These are phyloP conservation scores for Trichogramma evanescens DNA, from an alignment of 2,888 invertebrate genomes.

Conservation along the genomic window DNA sequence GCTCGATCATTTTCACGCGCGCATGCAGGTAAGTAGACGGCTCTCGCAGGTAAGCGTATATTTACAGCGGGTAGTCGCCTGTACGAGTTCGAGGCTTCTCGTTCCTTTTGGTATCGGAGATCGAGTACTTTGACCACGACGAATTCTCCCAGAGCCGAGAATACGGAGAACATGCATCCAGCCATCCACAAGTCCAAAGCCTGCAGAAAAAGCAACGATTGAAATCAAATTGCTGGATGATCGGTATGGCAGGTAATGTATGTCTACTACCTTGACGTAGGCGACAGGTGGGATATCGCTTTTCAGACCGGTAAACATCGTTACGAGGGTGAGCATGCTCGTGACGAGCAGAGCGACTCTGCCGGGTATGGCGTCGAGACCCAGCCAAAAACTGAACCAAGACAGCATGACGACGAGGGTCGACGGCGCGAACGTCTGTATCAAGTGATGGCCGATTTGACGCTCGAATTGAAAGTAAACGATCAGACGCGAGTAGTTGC, in stretches of 20 bases:
- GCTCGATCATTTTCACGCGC: neutral
- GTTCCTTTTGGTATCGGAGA: constrained; percentile 59
- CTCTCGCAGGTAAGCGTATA: constrained; percentile 4
- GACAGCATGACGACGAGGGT: constrained; percentile 75
- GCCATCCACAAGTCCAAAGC: constrained; percentile 84
- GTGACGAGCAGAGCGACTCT: constrained; percentile 74
- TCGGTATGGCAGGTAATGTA: neutral
- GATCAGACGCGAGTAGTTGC: constrained; percentile 71
- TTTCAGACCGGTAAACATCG: constrained; percentile 76
- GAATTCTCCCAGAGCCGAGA: constrained; percentile 75
- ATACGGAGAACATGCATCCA: constrained; percentile 80
- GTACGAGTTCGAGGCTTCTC: constrained; percentile 31
- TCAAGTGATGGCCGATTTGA: constrained; percentile 77
- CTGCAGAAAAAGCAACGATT: constrained; percentile 46
- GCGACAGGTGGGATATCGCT: constrained; percentile 81
- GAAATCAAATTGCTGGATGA: neutral
- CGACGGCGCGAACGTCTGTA: constrained; percentile 80
- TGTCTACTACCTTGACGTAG: constrained; percentile 66
- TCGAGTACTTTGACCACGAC: constrained; percentile 76
- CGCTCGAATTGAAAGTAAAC: constrained; percentile 76
- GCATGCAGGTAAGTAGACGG: neutral
- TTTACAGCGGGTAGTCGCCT: constrained; percentile 33
- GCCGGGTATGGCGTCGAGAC: constrained; percentile 76
- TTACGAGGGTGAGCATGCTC: constrained; percentile 76
- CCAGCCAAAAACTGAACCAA: constrained; percentile 84